These are phyloP conservation scores for Lethenteron camtschaticum DNA, from an alignment of 2,113 vertebrate species.

Conservation along the genomic window DNA sequence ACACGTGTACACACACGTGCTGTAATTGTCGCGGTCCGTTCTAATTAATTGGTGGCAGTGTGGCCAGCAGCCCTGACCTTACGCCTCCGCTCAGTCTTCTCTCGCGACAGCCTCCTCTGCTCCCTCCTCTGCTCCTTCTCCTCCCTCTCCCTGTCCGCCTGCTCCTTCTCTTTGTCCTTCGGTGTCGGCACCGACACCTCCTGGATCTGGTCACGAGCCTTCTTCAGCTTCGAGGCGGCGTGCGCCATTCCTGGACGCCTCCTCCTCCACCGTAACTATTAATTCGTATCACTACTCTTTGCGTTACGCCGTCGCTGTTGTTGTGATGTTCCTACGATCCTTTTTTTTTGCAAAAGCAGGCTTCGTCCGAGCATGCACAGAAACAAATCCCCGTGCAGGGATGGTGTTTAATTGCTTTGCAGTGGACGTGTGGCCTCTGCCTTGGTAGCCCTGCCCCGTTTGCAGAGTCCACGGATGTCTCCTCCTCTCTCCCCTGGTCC, in stretches of 20 bases:
- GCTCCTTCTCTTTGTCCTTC: constrained; percentile 1
- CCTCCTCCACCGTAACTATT: not conserved
- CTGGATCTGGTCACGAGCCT: not conserved
- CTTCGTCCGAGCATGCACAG: no score
- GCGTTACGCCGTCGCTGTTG: no score
- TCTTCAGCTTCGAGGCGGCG: constrained; percentile 3
- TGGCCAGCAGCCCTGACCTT: not conserved
- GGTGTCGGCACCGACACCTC: not conserved
- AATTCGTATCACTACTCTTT: no score
- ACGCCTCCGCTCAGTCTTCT: not conserved
- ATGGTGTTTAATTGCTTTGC: no score
- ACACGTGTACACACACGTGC: not conserved
- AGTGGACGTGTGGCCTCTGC: no score
- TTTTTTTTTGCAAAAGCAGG: no score
- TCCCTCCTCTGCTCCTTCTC: constrained; percentile 2
- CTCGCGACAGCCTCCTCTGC: not conserved
- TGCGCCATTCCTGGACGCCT: constrained; percentile 2
- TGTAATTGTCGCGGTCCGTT: not conserved
- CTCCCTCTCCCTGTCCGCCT: constrained; percentile 1
- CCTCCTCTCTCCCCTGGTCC: no score
- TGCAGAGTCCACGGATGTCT: no score
- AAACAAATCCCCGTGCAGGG: no score
- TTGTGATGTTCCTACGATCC: no score
- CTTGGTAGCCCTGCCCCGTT: no score
- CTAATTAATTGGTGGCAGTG: not conserved